Conservation (phyloP, 2,888 invertebrate genomes). For the Embidobia sp. region DNA sequence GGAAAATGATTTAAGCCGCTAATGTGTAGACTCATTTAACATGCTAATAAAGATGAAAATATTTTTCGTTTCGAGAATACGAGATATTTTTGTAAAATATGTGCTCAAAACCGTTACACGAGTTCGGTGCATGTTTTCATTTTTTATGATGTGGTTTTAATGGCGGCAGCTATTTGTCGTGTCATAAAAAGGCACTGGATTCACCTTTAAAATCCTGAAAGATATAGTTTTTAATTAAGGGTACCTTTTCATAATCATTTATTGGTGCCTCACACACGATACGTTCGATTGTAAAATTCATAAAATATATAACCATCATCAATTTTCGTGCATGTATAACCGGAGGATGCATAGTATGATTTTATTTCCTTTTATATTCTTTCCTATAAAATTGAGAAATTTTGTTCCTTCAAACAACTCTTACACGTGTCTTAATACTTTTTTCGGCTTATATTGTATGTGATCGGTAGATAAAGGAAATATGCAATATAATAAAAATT, state of each 20-base stretch:
- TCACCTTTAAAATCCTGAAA: conserved; percentile 49
- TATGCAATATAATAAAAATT: no score
- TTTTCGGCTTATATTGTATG: no score
- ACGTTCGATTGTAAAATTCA: conserved; percentile 59
- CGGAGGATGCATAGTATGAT: conserved; percentile 6
- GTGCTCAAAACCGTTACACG: conserved; percentile 58
- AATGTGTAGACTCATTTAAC: conserved; percentile 57
- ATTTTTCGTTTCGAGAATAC: conserved; percentile 44
- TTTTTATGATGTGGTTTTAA: conserved; percentile 64
- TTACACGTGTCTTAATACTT: conserved; percentile 24
- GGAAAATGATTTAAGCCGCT: conserved; percentile 48
- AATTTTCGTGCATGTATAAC: conserved; percentile 34
- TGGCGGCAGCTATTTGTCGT: conserved; percentile 60
- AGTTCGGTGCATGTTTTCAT: conserved; percentile 63
- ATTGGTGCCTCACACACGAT: conserved; percentile 51
- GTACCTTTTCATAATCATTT: conserved; percentile 60
- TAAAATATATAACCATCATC: conserved; percentile 60
- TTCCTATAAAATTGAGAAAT: conserved; percentile 48
- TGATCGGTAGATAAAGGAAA: no score
- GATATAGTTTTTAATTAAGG: conserved; percentile 61
- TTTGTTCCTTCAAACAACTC: conserved; percentile 32
- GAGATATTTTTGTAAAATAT: conserved; percentile 58
- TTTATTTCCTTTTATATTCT: conserved; percentile 43
- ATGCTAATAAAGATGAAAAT: conserved; percentile 63
- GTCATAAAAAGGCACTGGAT: conserved; percentile 55